Evolutionary conservation across 2,888 invertebrate species (phyloP), one percentile per base, ranked within the genome.

Genomic region (Clanis bilineata): DNA sequence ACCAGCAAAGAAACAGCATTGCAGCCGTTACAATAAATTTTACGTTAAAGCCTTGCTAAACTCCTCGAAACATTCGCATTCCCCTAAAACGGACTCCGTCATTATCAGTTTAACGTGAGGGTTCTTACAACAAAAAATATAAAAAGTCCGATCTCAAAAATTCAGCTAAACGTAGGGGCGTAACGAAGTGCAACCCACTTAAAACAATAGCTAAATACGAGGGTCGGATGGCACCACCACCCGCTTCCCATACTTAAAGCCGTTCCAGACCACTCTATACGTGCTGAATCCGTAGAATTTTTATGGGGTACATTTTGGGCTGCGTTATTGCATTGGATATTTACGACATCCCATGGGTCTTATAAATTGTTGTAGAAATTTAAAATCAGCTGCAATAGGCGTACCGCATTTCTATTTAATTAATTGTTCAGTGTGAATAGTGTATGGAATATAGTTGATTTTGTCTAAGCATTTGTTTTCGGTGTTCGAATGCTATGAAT

Each of bases 161-260:
- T 83, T 81, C 80, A 76, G 76, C 76, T 79, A 83, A 91, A 85
- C 76, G 80, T 77, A 72, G 85, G 88, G 88, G 90, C 80, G 90
- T 90, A 90, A 91, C 90, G 86, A 91, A 92, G 90, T 86, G 88
- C 83, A 81, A 79, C 79, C 82, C 86, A 89, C 90, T 91, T 92
- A 90, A 92, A 92, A 92, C 92, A 91, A 92, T 91, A 90, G 90
- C 90, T 79, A 85, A 90, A 90, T 85, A 83, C 84, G 76, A 84
- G 89, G 88, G 89, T 82, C 78, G 85, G 81, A 79, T 79, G 79
- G 79, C 70, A 73, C 78, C 81, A 82, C 79, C 72, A 66, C 68
- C 65, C 71, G 75, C 82, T 79, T 86, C 82, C 86, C 80, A 83
- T 86, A 80, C 87, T 88, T 84, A 82, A 78, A 82, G 82, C 79